Conservation (phyloP, 2,113 vertebrate genomes). For the Vicugna pacos region DNA sequence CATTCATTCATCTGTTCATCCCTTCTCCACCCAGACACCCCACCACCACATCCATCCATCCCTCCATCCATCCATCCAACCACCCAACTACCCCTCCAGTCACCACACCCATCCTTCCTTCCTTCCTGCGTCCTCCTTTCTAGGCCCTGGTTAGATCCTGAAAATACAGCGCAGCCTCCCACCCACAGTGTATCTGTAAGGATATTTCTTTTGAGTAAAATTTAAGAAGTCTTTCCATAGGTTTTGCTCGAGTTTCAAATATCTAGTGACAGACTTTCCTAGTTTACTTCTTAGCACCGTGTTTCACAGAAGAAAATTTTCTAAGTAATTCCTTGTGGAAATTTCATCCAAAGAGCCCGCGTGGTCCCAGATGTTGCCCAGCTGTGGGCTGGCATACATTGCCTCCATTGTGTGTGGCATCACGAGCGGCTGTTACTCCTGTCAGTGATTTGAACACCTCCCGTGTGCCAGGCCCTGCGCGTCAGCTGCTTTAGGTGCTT, state of each 20-base stretch:
- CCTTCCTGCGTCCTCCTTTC: background rate
- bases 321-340: background rate
- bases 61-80: too few species aligned
- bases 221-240: background rate
- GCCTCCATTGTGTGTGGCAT: background rate
- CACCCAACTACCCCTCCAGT: too few species aligned
- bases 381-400: fast-evolving
- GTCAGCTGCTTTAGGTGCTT: background rate
- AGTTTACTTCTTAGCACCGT: background rate
- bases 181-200: background rate
- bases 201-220: background rate
- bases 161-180: background rate
- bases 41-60: too few species aligned
- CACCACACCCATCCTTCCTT: too few species aligned
- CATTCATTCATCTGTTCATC: too few species aligned
- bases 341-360: background rate
- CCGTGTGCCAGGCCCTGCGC: background rate
- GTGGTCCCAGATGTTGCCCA: too few species aligned
- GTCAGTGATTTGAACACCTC: background rate
- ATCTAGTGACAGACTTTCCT: background rate
- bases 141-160: background rate
- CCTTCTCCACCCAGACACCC: too few species aligned
- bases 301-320: background rate
- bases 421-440: background rate
- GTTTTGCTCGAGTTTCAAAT: background rate